These are phyloP conservation scores for Coptotermes formosanus DNA, from an alignment of 1,140 invertebrate species.

Conservation along the genomic window DNA sequence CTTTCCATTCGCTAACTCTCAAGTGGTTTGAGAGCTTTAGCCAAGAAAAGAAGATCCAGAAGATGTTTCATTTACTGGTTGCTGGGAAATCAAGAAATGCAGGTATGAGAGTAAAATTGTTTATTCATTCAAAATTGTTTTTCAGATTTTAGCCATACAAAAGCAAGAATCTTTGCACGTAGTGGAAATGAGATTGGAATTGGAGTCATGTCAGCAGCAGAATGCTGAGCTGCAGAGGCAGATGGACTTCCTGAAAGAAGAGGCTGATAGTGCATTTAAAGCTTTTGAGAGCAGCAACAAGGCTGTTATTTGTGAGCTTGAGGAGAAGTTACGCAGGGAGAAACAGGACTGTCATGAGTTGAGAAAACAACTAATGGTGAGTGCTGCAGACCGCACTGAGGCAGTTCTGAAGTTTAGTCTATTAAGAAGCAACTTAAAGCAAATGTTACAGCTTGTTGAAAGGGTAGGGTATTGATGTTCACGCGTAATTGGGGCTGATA, in stretches of 20 bases:
- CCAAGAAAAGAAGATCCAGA: too few relatives aligned
- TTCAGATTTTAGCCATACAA: neutral
- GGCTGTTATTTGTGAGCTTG: neutral
- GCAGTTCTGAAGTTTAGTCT: too few relatives aligned
- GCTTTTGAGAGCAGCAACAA: neutral
- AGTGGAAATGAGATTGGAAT: neutral
- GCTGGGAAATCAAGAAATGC: too few relatives aligned
- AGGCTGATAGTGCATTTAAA: neutral
- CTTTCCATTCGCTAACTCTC: too few relatives aligned
- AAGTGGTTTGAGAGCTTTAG: too few relatives aligned
- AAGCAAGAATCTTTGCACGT: neutral
- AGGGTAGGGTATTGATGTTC: too few relatives aligned
- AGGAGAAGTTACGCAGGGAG: slow-evolving; percentile 7
- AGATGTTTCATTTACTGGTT: too few relatives aligned
- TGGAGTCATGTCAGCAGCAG: neutral
- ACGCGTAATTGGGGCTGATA: too few relatives aligned
- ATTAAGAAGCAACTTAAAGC: too few relatives aligned
- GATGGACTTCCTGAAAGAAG: neutral
- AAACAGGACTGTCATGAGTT: slow-evolving; percentile 8
- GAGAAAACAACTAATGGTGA: neutral
- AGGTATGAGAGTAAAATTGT: too few relatives aligned
- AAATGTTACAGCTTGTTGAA: too few relatives aligned
- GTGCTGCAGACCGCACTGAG: neutral
- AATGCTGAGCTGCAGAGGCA: neutral
- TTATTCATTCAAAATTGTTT: neutral